A percentile compares a stretch with the other conserved stretches of the same genome.
Evolutionary conservation across 2,888 invertebrate species (phyloP).

Genomic region (Hyppa rectilinea): DNA sequence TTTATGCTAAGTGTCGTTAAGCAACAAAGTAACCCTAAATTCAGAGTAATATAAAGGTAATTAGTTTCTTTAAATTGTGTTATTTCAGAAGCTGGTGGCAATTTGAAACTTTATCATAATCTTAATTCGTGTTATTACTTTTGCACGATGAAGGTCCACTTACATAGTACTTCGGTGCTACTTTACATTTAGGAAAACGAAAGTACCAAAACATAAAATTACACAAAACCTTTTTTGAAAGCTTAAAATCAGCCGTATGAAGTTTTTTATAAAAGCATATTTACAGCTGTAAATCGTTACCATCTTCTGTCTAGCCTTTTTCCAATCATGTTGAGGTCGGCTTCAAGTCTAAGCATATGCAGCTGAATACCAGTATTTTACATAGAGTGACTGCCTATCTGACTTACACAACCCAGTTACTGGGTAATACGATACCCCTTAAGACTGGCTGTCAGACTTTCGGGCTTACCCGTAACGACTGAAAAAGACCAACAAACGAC

Average conservation of each 20-base stretch:
- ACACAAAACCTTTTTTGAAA: background rate
- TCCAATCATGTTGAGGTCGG: too few relatives aligned
- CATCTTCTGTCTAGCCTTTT: too few relatives aligned
- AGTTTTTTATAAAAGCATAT: background rate
- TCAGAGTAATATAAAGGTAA: slow-evolving; percentile 20
- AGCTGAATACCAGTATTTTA: too few relatives aligned
- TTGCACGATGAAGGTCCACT: background rate
- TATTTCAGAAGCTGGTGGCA: slow-evolving; percentile 12
- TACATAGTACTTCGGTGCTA: background rate
- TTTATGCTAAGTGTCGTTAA: slow-evolving; percentile 46
- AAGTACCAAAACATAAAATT: background rate
- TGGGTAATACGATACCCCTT: too few relatives aligned
- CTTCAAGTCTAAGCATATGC: too few relatives aligned
- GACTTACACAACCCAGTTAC: too few relatives aligned
- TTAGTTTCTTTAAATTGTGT: slow-evolving; percentile 28
- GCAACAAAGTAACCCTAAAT: slow-evolving; percentile 34
- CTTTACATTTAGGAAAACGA: background rate
- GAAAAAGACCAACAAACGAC: too few relatives aligned
- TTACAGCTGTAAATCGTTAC: too few relatives aligned
- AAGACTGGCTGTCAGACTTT: too few relatives aligned
- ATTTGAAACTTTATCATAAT: slow-evolving; percentile 3
- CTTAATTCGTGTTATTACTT: slow-evolving; percentile 21
- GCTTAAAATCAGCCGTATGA: background rate
- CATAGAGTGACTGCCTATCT: too few relatives aligned
- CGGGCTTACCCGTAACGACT: too few relatives aligned